phyloP scores from a whole-genome alignment of 2,113 vertebrate species.

The Callaeas wilsoni region DNA sequence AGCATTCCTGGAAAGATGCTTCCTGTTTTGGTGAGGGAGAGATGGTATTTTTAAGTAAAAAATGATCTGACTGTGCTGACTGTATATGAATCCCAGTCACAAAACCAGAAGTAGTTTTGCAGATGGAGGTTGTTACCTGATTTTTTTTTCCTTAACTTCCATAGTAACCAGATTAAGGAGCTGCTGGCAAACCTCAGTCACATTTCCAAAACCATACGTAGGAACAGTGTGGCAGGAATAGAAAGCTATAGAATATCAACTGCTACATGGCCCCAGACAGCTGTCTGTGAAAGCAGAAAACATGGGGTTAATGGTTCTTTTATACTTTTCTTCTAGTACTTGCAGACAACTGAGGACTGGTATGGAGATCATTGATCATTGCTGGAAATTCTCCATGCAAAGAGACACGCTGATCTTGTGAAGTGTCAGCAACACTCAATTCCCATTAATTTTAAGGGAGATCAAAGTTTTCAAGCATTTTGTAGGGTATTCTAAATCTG shows the following conservation, averaged over 20 bases:
- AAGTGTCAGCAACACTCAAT: neutral
- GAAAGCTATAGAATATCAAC: conserved; percentile 10
- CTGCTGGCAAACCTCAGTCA: conserved; percentile 5
- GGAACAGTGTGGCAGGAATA: neutral
- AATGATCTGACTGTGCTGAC: neutral
- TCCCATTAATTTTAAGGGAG: neutral
- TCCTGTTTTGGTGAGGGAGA: conserved; percentile 24
- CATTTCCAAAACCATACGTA: neutral
- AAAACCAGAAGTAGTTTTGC: conserved; percentile 34
- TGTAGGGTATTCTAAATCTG: neutral
- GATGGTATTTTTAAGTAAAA: conserved; percentile 25
- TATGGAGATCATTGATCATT: neutral
- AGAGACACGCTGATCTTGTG: neutral
- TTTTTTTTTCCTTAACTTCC: neutral
- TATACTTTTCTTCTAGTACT: neutral
- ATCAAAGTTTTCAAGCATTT: neutral
- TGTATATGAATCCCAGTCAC: neutral
- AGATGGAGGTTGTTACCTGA: conserved; percentile 23
- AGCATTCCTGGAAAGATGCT: conserved; percentile 40
- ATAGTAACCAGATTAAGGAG: conserved; percentile 41
- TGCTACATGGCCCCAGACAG: neutral
- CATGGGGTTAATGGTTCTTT: neutral
- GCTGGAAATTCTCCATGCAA: neutral
- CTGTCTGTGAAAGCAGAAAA: conserved; percentile 27
- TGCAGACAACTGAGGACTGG: neutral